Evolutionary conservation across 2,888 invertebrate genomes (phyloP), one percentile per base, ranked within the genome.

Genomic region (Cotesia congregata): DNA sequence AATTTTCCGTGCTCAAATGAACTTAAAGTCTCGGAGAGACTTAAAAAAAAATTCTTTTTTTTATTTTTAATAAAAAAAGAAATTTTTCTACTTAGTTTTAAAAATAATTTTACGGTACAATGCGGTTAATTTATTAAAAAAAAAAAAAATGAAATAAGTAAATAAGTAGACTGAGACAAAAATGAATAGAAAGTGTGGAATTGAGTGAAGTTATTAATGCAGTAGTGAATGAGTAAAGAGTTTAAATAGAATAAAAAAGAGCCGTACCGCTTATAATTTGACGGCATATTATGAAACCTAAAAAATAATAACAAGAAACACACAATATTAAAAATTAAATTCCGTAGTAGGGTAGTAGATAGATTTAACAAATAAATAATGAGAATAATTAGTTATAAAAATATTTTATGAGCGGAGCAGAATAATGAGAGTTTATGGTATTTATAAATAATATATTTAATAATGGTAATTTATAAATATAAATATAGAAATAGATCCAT

Each of bases 251-350:
- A 69, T 61, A 84, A 87, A 86, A 72, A 76, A 62, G 65, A 70
- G 65, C 86, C 89, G 87, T 89, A 89, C 89, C 89, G 89, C 88
- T 89, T 89, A 87, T 88, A 89, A 89, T 87, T 88, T 84, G 89
- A 87, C 86, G 89, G 86, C 87, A 88, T 87, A 88, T 87, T 88
- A 88, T 86, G 88, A 88, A 88, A 89, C 89, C 89, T 89, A 89
- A 88, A 88, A 88, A 88, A 85, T 86, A 86, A 86, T 86, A 85
- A 86, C 79, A 81, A 85, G 84, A 50, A 50, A 50, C 50, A 78
- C 81, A 86, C 80, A 84, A 83, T 80, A 85, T 86, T 88, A 88
- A 84, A 85, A 69, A 12, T 76, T 79, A 81, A 80, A 83, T 82
- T 72, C 78, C 12, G 50, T 50, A 50, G 50, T 50, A 50, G 9